Base-by-base conservation (phyloP, 2,888 invertebrate species). In the Caenorhabditis uteleia region DNA sequence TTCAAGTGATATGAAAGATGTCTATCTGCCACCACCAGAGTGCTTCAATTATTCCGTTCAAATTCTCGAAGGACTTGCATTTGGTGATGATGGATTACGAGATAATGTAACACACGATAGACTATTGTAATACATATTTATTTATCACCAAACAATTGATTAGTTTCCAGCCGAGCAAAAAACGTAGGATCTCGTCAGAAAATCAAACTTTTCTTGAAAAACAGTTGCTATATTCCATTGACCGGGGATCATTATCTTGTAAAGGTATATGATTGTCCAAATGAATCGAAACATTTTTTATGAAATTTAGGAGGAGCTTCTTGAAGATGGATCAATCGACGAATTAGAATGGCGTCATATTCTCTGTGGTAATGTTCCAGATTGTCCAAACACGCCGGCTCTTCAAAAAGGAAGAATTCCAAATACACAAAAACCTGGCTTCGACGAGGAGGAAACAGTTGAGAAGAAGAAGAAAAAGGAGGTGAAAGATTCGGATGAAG, bases 381-480 rank as follows among this genome's bases (percentile, higher is more conserved):
- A 50, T 10, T 76, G 75, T 43, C 76, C 74, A 7, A 53, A 69
- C 26, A 78, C 77, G 3, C 74, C 72, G 2, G 62, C 66, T n/a
- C 53, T 48, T 6, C 58, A 58, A 31, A 31, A 70, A 23, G 74
- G 75, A 48, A 50, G 75, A 26, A 65, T 58, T n/a, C 53, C 67
- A 27, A 70, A 70, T 36, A 40, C 26, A 20, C 14, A 55, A 56
- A 66, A 56, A 31, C 31, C 61, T 2, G 59, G 51, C 12, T 44
- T 43, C 18, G 56, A 51, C 14, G 64, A 57, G 5, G 51, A 38
- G 2, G 54, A 33, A 21, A 40, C 25, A 27, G 55, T 51, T 31
- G 58, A 55, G 39, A 54, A 46, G n/a, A 53, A 43, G 34, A 31
- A 34, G 55, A 61, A 60, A 48, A 67, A 51, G 18, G 48, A 54